Evolutionary conservation across 2,888 invertebrate species (phyloP).

Genomic region (Ceriagrion tenellum): DNA sequence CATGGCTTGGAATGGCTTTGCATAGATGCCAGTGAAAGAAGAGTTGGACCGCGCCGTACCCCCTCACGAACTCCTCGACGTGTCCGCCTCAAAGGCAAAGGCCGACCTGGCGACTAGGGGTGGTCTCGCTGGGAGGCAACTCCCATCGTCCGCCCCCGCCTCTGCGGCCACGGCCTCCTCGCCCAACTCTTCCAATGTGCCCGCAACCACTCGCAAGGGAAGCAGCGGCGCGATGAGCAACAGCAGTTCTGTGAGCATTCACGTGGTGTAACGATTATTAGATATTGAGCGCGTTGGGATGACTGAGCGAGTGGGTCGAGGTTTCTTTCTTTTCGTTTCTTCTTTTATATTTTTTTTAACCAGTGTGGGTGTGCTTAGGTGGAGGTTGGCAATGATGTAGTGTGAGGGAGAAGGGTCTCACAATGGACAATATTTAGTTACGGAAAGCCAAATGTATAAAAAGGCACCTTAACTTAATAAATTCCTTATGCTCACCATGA

Average conservation of each 20-base stretch:
- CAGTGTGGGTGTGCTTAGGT: not conserved
- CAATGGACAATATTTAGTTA: too few relatives aligned
- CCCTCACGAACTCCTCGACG: slow-evolving; percentile 91
- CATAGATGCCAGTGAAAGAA: slow-evolving; percentile 76
- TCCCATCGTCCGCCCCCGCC: slow-evolving; percentile 78
- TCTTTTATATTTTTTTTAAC: not conserved
- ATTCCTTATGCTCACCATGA: too few relatives aligned
- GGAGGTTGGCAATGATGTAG: slow-evolving; percentile 7
- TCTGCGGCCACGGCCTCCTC: slow-evolving; percentile 14
- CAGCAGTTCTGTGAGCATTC: slow-evolving; percentile 82
- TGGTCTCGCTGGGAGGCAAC: slow-evolving; percentile 86
- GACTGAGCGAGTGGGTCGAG: not conserved
- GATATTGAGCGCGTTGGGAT: not conserved
- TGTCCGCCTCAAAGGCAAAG: slow-evolving; percentile 90
- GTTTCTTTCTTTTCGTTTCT: not conserved
- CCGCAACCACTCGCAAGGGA: slow-evolving; percentile 52
- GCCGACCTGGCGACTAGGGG: slow-evolving; percentile 90
- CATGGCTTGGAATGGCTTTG: slow-evolving; percentile 41
- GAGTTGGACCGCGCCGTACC: slow-evolving; percentile 94
- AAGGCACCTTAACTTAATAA: too few relatives aligned
- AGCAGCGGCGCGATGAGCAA: slow-evolving; percentile 79
- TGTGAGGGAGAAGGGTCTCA: not conserved
- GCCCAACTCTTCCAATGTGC: slow-evolving; percentile 46
- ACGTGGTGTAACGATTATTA: not conserved
- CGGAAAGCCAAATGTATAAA: too few relatives aligned